Evolutionary conservation across 2,888 invertebrate genomes (phyloP).

Genomic region (Parnassius smintheus): DNA sequence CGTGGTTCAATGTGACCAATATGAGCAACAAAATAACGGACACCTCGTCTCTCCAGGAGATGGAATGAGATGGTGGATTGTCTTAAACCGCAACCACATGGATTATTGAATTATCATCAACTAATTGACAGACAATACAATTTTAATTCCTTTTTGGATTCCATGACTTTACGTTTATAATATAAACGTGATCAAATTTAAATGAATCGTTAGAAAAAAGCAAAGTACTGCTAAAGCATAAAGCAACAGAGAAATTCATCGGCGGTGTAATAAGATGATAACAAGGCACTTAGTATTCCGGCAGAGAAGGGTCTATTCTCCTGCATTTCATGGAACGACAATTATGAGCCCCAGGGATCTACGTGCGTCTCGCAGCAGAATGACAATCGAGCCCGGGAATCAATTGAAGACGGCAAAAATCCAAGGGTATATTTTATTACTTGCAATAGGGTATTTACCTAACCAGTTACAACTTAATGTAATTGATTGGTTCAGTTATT

Average conservation of each 20-base stretch:
- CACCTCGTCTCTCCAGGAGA: too few relatives aligned
- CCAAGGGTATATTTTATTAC: conserved; percentile 26
- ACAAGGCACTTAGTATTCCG: conserved; percentile 28
- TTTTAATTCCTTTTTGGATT: too few relatives aligned
- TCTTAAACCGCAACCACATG: too few relatives aligned
- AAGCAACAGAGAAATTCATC: conserved; percentile 23
- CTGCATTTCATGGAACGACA: conserved; percentile 29
- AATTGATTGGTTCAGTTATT: too few relatives aligned
- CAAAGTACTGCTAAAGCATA: conserved; percentile 24
- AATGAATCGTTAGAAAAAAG: conserved; percentile 25
- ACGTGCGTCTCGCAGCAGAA: conserved; percentile 26
- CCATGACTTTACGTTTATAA: conserved; percentile 1
- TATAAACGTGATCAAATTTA: conserved; percentile 20
- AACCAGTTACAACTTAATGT: too few relatives aligned
- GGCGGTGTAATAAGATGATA: conserved; percentile 27
- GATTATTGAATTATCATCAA: too few relatives aligned
- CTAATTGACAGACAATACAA: too few relatives aligned
- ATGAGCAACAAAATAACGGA: too few relatives aligned
- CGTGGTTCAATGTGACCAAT: too few relatives aligned
- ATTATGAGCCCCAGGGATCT: conserved; percentile 28
- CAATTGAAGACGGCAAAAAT: conserved; percentile 27
- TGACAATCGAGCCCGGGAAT: conserved; percentile 26
- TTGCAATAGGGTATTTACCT: conserved; percentile 17
- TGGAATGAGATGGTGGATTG: too few relatives aligned
- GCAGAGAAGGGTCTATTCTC: conserved; percentile 25